A percentile compares a stretch with the other conserved stretches of the same genome.
phyloP scores from a whole-genome alignment of 2,888 invertebrate species.

The Antheraea assamensis region DNA sequence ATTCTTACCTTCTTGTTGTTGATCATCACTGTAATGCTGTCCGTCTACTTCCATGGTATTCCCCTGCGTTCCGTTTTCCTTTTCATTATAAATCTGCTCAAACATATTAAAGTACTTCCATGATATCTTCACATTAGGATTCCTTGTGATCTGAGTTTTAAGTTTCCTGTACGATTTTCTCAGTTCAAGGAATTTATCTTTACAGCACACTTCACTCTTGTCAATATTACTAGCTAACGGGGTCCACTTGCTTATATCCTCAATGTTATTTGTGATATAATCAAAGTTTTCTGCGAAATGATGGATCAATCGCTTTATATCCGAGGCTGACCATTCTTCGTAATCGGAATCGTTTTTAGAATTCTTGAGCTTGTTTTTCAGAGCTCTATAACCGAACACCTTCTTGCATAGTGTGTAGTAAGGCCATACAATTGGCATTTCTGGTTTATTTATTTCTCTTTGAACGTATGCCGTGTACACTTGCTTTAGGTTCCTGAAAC shows the following conservation, averaged over 20 bases:
- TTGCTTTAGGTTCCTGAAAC: slow-evolving; percentile 68
- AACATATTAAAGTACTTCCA: slow-evolving; percentile 71
- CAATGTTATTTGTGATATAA: slow-evolving; percentile 45
- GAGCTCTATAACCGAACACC: slow-evolving; percentile 68
- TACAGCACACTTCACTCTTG: slow-evolving; percentile 50
- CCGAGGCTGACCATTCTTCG: slow-evolving; percentile 65
- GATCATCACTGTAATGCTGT: slow-evolving; percentile 19
- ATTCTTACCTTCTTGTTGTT: slow-evolving; percentile 40
- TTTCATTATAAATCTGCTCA: slow-evolving; percentile 55
- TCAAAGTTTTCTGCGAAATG: slow-evolving; percentile 57
- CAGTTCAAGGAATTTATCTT: slow-evolving; percentile 66
- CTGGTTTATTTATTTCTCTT: slow-evolving; percentile 68
- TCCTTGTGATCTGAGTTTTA: slow-evolving; percentile 62
- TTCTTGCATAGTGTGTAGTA: slow-evolving; percentile 71
- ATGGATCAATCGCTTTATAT: slow-evolving; percentile 62
- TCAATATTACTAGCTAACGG: slow-evolving; percentile 48
- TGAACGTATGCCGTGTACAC: slow-evolving; percentile 64
- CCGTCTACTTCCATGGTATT: slow-evolving; percentile 37
- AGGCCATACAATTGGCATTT: slow-evolving; percentile 70
- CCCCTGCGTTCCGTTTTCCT: slow-evolving; percentile 28
- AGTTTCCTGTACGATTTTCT: slow-evolving; percentile 68
- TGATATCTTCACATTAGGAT: slow-evolving; percentile 63
- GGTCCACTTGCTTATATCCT: slow-evolving; percentile 51
- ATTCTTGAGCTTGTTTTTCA: slow-evolving; percentile 63
- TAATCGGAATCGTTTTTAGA: slow-evolving; percentile 50